phyloP scores from a whole-genome alignment of 2,888 invertebrate genomes.

The Agrilus cyanescens region DNA sequence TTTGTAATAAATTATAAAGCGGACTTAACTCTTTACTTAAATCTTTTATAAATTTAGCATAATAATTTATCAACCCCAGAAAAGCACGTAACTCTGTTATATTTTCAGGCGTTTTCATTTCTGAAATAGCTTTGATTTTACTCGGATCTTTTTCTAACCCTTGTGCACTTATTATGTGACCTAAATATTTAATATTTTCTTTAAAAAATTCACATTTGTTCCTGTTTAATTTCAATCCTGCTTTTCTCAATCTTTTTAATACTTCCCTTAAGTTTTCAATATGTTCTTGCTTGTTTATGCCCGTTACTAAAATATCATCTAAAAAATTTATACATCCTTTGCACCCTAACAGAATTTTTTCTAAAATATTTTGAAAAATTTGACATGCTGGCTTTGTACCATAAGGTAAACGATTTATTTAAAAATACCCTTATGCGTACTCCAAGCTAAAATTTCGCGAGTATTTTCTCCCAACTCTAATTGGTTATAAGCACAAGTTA shows the following conservation, averaged over 20 bases:
- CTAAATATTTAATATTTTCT: conserved; percentile 22
- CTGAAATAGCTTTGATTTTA: conserved; percentile 20
- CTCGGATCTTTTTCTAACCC: conserved; percentile 20
- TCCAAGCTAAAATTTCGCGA: conserved; percentile 20
- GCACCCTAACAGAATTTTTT: conserved; percentile 20
- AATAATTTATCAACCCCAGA: conserved; percentile 28
- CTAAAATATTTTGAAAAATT: no score
- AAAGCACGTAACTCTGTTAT: conserved; percentile 20
- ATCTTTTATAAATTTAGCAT: conserved; percentile 25
- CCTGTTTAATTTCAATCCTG: conserved; percentile 19
- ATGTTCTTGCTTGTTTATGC: conserved; percentile 16
- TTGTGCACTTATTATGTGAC: conserved; percentile 21
- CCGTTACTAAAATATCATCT: conserved; percentile 25
- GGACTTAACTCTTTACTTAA: conserved; percentile 20
- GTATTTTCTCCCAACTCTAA: conserved; percentile 22
- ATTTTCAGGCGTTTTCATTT: conserved; percentile 19
- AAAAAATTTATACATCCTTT: no score
- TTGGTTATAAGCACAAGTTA: conserved; percentile 26
- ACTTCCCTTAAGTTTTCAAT: conserved; percentile 17
- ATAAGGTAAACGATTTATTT: conserved; percentile 27
- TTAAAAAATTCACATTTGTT: conserved; percentile 23
- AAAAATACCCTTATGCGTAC: conserved; percentile 21
- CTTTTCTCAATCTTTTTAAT: no score
- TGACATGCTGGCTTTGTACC: conserved; percentile 29
- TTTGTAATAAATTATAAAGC: conserved; percentile 20